Evolutionary conservation across 1,140 invertebrate species (phyloP).

Genomic region (Coptotermes formosanus): DNA sequence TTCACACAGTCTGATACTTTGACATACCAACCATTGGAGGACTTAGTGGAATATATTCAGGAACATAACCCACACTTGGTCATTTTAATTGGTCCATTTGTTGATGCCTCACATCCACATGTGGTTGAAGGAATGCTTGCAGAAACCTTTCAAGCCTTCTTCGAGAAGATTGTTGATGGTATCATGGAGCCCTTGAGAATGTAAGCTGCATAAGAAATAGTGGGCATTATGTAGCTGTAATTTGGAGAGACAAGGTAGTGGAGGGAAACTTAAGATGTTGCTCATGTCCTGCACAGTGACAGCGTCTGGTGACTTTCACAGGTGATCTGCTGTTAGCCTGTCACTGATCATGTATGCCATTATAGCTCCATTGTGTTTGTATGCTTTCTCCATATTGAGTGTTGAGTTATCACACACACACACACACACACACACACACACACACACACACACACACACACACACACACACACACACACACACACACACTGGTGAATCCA

Average conservation of each 20-base stretch:
- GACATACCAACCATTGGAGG: slow-evolving; percentile 75
- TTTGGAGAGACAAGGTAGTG: background rate
- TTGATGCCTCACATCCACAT: slow-evolving; percentile 66
- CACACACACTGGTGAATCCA: too few species aligned
- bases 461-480: too few species aligned
- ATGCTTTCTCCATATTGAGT: too few species aligned
- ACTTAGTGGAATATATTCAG: slow-evolving; percentile 67
- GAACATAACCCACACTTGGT: slow-evolving; percentile 74
- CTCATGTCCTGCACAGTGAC: background rate
- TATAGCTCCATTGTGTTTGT: too few species aligned
- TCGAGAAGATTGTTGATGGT: slow-evolving; percentile 65
- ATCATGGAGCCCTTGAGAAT: slow-evolving; percentile 56
- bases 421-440: too few species aligned
- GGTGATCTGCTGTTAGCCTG: too few species aligned
- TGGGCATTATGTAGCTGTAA: background rate
- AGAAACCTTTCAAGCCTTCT: slow-evolving; percentile 68
- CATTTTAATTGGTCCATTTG: slow-evolving; percentile 79
- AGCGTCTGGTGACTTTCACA: too few species aligned
- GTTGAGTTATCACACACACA: too few species aligned
- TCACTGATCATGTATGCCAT: too few species aligned
- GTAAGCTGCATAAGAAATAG: slow-evolving; percentile 41
- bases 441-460: too few species aligned
- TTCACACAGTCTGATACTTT: slow-evolving; percentile 75
- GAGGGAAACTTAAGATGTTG: background rate
- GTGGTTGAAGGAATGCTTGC: slow-evolving; percentile 55